Base-by-base conservation (phyloP, 2,113 vertebrate species). In the Apteryx mantelli region DNA sequence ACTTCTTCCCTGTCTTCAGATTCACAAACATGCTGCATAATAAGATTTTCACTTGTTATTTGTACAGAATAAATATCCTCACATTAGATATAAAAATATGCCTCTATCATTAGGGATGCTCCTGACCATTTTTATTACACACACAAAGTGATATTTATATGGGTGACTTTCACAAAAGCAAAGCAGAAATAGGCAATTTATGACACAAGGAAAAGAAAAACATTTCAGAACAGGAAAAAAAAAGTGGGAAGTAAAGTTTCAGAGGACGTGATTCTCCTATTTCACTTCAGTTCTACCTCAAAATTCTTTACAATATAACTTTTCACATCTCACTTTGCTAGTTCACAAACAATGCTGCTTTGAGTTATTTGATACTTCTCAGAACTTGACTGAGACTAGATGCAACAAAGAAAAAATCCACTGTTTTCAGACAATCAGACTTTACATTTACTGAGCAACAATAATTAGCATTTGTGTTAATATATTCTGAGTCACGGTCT, bases 1-100 rank as follows among this genome's bases (percentile, higher is more conserved):
- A 99, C 99, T 89, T 99, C 99, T 75, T 99, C 99, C 32, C 99
- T 98, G 61, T 99, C 99, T 89, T 99, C 99, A 5, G 99, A 98
- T 94, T 99, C 99, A 52, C 99, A 99, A 20, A 99, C 99, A 22
- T 99, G 99, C 99, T 99, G 98, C 26, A 44, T 16, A 60, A 81
- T 44, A 96, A 77, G 50, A 93, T 96, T 69, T 92, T 65, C 52
- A 96, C 19, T 32, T 0, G 4, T 96, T 91, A 97, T 53, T 95
- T 79, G 22, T 13, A 68, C 17, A 30, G n/a, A 69, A 14, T 50
- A 71, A 81, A 1, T 4, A 32, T 48, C 36, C 70, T 68, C 26
- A 10, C 4, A 65, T 61, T 19, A 68, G 34, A 36, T 20, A 69
- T 2, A 82, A 83, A 40, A 89, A n/a, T 9, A 69, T 1, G 10